Evolutionary conservation across 2,797 vertebrate species (phyloP), one percentile per base, ranked within the genome.

Genomic region (Ceryle rudis): DNA sequence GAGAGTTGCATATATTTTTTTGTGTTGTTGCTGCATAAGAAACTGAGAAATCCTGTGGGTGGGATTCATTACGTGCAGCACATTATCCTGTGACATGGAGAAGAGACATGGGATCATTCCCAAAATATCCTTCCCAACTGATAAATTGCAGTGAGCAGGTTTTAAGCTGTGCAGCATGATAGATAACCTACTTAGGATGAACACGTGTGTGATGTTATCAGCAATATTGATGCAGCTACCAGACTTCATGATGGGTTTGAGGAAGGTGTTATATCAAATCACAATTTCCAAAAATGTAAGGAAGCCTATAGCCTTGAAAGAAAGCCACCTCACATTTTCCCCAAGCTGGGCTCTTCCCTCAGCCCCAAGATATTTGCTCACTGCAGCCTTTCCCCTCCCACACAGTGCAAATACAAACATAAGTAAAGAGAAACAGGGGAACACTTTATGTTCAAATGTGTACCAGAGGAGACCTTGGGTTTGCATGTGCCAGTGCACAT

Each of bases 101-200:
- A 55, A 81, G 86, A 90, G 83, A 44, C 73, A 64, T 0, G 2
- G 86, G 51, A 79, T 73, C 54, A 20, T 73, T 94, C 93, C 90
- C 90, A 81, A 90, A 94, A 96, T 90, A 90, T 64, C 86, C 52
- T 77, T 95, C 62, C 86, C 78, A 19, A 70, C 64, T 67, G 83
- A 95, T 79, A 92, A 92, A 92, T 73, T 82, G 64, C 92, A 95
- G 86, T 6, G 3, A 72, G 80, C 66, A 62, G 62, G 92, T 86
- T 82, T 89, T 81, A 55, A 90, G 81, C 83, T 37, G 51, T 7
- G 0, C 92, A 86, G 94, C 19, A 0, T 92, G 95, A 92, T 90
- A 89, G 83, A 83, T 95, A 96, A 95, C 94, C 95, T 95, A 93
- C 91, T 95, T 96, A 91, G 85, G 81, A 41, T 14, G 58, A 94